Base-by-base conservation (phyloP, 2,113 vertebrate genomes). In the Glaucomys volans region DNA sequence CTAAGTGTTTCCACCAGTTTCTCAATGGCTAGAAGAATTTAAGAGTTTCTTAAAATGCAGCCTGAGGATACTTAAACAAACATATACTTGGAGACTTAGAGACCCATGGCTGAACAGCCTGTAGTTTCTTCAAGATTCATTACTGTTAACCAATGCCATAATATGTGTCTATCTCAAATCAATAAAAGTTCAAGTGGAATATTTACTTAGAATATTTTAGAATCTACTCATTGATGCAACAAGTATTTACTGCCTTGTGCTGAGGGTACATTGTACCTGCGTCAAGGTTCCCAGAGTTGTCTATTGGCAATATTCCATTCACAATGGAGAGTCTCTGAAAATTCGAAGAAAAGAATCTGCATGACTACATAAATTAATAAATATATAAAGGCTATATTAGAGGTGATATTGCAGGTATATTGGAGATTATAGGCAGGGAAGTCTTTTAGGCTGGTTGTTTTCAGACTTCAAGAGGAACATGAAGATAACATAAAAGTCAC, bases 31-130 rank as follows among this genome's bases (percentile, higher is more conserved):
- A 37, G 40, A 75, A 59, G 40, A 91, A 8, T 72, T 86, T 50
- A 83, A 92, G 69, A 94, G 10, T 90, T 87, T 66, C 37, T 59
- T 96, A 86, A 95, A 95, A 42, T 76, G 9, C 4, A 87, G 7
- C 62, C 71, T 62, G 44, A 94, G 59, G 35, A 8, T 87, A n/a
- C 40, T 42, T 94, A 26, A 16, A 35, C 28, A 20, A 20, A 35
- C 28, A 20, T n/a, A 50, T 26, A 52, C 17, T n/a, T 44, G 30
- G 69, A 86, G n/a, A 67, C 42, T 74, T 82, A 54, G 52, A 62
- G 54, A 85, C 40, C 12, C 8, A 30, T 54, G 16, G 40, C 35
- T 79, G 14, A 69, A 80, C 22, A 96, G 32, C 82, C 35, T 90
- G 1, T 57, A 26, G 52, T 87, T 94, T 94, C 66, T 90, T 92